Evolutionary conservation across 2,888 invertebrate genomes (phyloP), one percentile per base, ranked within the genome.

Genomic region (Rhimphoctona megacephalus): DNA sequence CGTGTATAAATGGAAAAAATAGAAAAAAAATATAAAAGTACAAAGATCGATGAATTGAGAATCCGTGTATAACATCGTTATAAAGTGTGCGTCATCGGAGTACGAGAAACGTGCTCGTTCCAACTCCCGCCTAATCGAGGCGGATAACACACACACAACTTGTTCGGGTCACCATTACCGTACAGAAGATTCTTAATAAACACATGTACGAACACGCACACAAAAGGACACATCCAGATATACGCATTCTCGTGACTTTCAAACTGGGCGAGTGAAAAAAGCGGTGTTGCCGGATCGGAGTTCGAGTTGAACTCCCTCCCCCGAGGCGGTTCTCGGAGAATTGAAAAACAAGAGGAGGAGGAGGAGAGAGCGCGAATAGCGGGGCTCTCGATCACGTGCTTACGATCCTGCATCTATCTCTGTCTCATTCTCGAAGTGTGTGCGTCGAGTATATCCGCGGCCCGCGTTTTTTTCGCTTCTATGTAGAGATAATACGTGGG

Each of bases 61-160:
- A 52, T 66, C 30, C 36, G 54, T 67, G 43, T 52, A 73, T 33
- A 57, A 46, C 43, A 49, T 61, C n/a, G 54, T 49, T 36, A 46
- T 14, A 54, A 8, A 66, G 57, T 67, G 70, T 73, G 61, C 84
- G 82, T 80, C 81, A 74, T 64, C 67, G 79, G 61, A 46, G 78
- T 77, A 39, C 36, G 79, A 85, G 67, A 82, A 88, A 88, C 86
- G 88, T 86, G 86, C 86, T 88, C 80, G 67, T 57, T 33, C 57
- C 76, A 67, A 84, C 87, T 87, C 88, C 88, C 88, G 88, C 88
- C 88, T 57, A 87, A 86, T 80, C 70, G 49, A 76, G 81, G 79
- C 67, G 82, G 72, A 74, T 61, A 54, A 67, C 64, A 49, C 66
- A 49, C 66, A 49, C 66, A 33, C 64, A 52, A 39, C 43, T 69